Percentiles rank a stretch among this genome's conserved stretches.
These are phyloP conservation scores for Dicyrtomina minuta DNA, from an alignment of 2,888 invertebrate genomes.

Conservation along the genomic window DNA sequence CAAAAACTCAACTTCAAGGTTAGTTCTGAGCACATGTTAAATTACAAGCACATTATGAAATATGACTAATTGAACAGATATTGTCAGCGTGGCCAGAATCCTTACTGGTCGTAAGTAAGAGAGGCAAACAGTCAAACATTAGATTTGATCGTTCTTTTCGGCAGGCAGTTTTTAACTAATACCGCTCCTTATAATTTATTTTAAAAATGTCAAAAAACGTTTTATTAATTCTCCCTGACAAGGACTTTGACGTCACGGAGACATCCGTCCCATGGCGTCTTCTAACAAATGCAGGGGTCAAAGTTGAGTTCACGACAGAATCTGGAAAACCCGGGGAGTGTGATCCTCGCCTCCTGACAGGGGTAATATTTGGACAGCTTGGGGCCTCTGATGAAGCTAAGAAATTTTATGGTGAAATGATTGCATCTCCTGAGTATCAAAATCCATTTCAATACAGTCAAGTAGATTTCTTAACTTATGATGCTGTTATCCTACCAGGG, in stretches of 20 bases:
- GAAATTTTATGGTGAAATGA: conserved; percentile 43
- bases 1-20: too few relatives aligned
- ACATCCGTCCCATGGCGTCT: conserved; percentile 45
- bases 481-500: conserved; percentile 47
- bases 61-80: too few relatives aligned
- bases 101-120: too few relatives aligned
- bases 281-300: conserved; percentile 38
- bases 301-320: conserved; percentile 43
- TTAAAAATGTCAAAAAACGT: conserved; percentile 30
- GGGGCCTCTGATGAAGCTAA: conserved; percentile 42
- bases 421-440: conserved; percentile 36
- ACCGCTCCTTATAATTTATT: background rate
- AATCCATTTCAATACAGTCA: conserved; percentile 40
- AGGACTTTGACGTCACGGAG: conserved; percentile 49
- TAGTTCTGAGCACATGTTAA: too few relatives aligned
- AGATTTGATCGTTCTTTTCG: too few relatives aligned
- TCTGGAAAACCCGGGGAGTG: conserved; percentile 42
- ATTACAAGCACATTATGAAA: too few relatives aligned
- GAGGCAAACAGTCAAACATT: too few relatives aligned
- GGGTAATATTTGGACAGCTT: conserved; percentile 43
- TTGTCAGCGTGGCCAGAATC: too few relatives aligned
- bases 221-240: conserved; percentile 41
- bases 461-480: conserved; percentile 42
- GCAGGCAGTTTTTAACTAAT: too few relatives aligned
- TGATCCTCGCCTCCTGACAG: conserved; percentile 44